Evolutionary conservation across 2,888 invertebrate genomes (phyloP).

Genomic region (Ophion ellenae): DNA sequence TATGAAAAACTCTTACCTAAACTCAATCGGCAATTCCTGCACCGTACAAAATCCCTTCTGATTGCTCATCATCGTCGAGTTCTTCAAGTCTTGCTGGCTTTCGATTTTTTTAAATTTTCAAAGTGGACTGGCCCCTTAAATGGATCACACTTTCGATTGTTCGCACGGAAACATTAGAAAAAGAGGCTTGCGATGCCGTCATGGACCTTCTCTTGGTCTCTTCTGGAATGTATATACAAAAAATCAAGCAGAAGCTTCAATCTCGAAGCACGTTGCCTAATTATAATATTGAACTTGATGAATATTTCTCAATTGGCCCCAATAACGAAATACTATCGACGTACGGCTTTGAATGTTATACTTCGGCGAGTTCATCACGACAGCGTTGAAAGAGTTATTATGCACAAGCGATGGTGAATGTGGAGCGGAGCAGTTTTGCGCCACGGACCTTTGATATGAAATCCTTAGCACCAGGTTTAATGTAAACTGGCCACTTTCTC

Average conservation of each 20-base stretch:
- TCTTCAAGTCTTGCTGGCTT: no score
- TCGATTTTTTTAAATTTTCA: no score
- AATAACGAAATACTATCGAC: background rate
- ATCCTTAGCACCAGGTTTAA: conserved; percentile 90
- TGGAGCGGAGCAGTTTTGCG: background rate
- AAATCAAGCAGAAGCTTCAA: background rate
- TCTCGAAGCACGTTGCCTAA: background rate
- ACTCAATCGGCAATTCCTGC: no score
- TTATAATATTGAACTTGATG: background rate
- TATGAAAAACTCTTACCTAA: no score
- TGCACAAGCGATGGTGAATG: no score
- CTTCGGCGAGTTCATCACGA: background rate
- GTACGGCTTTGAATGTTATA: background rate
- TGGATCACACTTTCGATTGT: background rate
- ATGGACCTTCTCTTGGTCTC: background rate
- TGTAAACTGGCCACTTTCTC: conserved; percentile 86
- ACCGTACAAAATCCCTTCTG: no score
- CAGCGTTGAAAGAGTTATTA: no score
- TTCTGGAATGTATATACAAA: background rate
- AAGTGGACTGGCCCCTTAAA: background rate
- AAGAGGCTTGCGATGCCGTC: background rate
- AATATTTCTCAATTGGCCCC: background rate
- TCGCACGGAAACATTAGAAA: background rate
- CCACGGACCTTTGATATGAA: conserved; percentile 89
- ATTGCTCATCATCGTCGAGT: no score